Percentiles rank a stretch among this genome's conserved stretches.
Conservation (phyloP, 2,888 invertebrate genomes). For the Cabera pusaria region DNA sequence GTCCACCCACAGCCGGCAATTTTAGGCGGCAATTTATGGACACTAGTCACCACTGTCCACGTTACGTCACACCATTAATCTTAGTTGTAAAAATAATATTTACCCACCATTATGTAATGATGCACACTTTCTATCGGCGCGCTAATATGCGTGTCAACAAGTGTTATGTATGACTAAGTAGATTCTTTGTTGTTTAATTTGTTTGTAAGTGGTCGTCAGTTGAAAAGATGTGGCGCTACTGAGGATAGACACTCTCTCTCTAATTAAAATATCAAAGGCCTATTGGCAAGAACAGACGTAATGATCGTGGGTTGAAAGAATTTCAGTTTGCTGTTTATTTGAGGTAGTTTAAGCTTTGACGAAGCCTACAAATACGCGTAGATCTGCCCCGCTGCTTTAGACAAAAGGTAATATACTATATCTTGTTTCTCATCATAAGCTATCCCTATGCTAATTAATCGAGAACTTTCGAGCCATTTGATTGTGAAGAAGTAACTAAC, state of each 20-base stretch:
- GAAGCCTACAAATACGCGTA: too few species aligned
- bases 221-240: too few species aligned
- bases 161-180: slow-evolving; percentile 24
- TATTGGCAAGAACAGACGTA: too few species aligned
- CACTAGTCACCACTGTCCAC: slow-evolving; percentile 40
- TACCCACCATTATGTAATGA: slow-evolving; percentile 26
- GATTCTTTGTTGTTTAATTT: slow-evolving; percentile 29
- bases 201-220: slow-evolving; percentile 24
- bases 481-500: too few species aligned
- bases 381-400: too few species aligned
- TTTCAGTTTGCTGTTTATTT: too few species aligned
- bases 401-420: too few species aligned
- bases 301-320: too few species aligned
- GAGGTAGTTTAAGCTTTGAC: too few species aligned
- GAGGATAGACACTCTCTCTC: slow-evolving; percentile 5
- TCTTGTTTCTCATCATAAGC: too few species aligned
- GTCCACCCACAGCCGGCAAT: slow-evolving; percentile 33
- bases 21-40: slow-evolving; percentile 31
- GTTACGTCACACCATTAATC: slow-evolving; percentile 31
- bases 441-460: too few species aligned
- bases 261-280: slow-evolving; percentile 11
- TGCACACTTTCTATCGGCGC: slow-evolving; percentile 38
- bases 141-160: slow-evolving; percentile 35
- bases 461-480: too few species aligned
- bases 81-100: slow-evolving; percentile 30